Evolutionary conservation across 2,888 invertebrate species (phyloP).

Genomic region (Palloptera scutellata): DNA sequence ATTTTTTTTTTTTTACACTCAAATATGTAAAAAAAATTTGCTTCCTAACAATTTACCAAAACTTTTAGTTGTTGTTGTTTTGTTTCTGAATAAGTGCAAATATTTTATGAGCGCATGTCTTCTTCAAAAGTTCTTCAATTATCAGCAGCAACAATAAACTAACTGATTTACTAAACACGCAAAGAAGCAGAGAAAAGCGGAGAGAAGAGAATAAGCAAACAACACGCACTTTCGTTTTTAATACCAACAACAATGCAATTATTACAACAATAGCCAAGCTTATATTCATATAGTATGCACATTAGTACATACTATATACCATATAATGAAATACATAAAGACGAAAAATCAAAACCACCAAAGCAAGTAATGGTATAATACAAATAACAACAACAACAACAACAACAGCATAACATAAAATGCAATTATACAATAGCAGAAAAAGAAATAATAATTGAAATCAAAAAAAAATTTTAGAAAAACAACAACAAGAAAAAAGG

Average conservation of each 20-base stretch:
- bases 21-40: too few species aligned
- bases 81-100: too few species aligned
- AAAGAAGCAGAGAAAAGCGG: neutral
- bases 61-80: too few species aligned
- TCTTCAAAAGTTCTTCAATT: too few species aligned
- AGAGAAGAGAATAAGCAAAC: neutral
- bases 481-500: conserved; percentile 15
- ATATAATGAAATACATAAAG: neutral
- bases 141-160: too few species aligned
- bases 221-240: conserved; percentile 19
- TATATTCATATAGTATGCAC: neutral
- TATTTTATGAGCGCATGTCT: too few species aligned
- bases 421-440: conserved; percentile 22
- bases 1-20: too few species aligned
- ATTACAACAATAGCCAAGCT: conserved; percentile 6
- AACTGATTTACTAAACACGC: neutral
- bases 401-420: conserved; percentile 14
- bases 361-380: conserved; percentile 6
- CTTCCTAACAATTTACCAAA: too few species aligned
- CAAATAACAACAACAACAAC: conserved; percentile 7
- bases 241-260: neutral
- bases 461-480: neutral
- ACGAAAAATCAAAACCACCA: conserved; percentile 5
- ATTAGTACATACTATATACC: neutral
- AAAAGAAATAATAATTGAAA: conserved; percentile 2